Percentiles rank a stretch among this genome's conserved stretches.
Evolutionary conservation across 2,797 vertebrate species (phyloP).

Genomic region (Hydrocynus forskahlii): DNA sequence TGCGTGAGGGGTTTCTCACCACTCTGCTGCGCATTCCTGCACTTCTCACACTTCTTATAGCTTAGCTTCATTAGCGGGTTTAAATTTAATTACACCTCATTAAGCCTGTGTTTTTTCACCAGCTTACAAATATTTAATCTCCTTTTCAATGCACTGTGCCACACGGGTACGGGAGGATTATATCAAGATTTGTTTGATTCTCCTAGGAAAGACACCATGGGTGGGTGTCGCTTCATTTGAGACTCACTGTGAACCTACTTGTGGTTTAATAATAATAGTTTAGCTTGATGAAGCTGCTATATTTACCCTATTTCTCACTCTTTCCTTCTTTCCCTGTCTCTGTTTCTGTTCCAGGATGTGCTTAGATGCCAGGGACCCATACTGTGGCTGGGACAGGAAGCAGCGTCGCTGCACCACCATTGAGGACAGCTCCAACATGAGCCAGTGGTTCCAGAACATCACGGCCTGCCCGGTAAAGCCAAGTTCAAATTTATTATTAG

Average conservation of each 20-base stretch:
- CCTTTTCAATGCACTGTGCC: slow-evolving; percentile 60
- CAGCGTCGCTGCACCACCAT: slow-evolving; percentile 92
- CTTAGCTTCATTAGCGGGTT: slow-evolving; percentile 75
- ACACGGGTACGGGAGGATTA: not conserved
- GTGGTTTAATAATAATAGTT: not conserved
- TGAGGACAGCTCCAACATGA: slow-evolving; percentile 98
- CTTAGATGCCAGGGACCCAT: slow-evolving; percentile 92
- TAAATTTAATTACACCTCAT: slow-evolving; percentile 76
- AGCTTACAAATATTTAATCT: slow-evolving; percentile 72
- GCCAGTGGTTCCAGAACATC: slow-evolving; percentile 98
- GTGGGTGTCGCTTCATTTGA: slow-evolving; percentile 19
- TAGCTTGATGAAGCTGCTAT: not conserved
- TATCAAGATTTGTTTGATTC: slow-evolving; percentile 39
- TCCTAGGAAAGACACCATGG: not conserved
- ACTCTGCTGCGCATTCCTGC: slow-evolving; percentile 63
- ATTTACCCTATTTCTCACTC: slow-evolving; percentile 1
- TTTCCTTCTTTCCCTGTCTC: slow-evolving; percentile 1
- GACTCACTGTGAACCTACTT: not conserved
- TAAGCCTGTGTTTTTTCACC: slow-evolving; percentile 69
- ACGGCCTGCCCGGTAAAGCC: slow-evolving; percentile 88
- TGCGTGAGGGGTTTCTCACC: slow-evolving; percentile 55
- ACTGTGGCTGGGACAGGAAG: slow-evolving; percentile 95
- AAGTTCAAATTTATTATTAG: not conserved
- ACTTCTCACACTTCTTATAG: slow-evolving; percentile 61
- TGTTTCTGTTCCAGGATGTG: slow-evolving; percentile 79